A percentile compares a stretch with the other conserved stretches of the same genome.
phyloP scores from a whole-genome alignment of 2,113 vertebrate species.

The Puma concolor region DNA sequence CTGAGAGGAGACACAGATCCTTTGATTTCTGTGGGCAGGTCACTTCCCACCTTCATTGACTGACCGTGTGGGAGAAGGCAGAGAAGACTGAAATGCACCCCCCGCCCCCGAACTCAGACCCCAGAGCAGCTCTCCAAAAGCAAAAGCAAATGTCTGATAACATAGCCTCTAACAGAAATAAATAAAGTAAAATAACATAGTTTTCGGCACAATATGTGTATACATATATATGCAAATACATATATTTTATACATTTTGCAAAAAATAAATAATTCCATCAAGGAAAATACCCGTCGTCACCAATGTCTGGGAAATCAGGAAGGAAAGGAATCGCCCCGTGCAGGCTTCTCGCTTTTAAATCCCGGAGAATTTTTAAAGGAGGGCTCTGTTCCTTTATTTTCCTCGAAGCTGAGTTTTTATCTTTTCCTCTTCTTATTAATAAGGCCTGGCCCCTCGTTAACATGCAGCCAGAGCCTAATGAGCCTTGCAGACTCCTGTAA shows the following conservation, averaged over 20 bases:
- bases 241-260: not conserved
- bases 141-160: not conserved
- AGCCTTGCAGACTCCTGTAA: constrained; percentile 88
- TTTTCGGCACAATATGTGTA: not conserved
- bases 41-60: not conserved
- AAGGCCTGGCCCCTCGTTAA: constrained; percentile 88
- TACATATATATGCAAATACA: no score
- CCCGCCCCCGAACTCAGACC: not conserved
- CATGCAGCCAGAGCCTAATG: constrained; percentile 88
- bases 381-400: constrained; percentile 2
- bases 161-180: not conserved
- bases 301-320: constrained; percentile 64
- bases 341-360: constrained; percentile 61
- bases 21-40: constrained; percentile 5
- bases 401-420: constrained; percentile 63
- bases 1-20: not conserved
- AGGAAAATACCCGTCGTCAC: constrained; percentile 17
- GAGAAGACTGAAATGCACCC: not conserved
- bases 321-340: constrained; percentile 40
- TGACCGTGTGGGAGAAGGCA: not conserved
- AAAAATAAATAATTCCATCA: constrained; percentile 38
- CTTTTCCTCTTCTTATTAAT: constrained; percentile 85
- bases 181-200: not conserved
- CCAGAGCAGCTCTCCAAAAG: not conserved
- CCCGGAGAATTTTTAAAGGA: constrained; percentile 49